Percentiles rank a stretch among this genome's conserved stretches.
phyloP scores from a whole-genome alignment of 2,113 vertebrate species.

The Elephas maximus region DNA sequence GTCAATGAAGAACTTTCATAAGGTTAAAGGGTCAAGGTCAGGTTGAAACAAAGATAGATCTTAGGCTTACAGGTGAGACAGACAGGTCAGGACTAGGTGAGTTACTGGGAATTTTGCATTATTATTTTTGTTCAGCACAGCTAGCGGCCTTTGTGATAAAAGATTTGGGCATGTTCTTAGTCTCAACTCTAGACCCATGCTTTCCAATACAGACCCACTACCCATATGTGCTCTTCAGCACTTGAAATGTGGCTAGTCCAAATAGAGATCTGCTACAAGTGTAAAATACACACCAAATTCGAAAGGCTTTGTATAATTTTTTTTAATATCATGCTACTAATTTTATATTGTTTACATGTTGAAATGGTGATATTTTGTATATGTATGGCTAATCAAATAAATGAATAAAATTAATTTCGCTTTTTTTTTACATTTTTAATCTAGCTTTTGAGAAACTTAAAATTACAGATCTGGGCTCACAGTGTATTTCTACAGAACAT shows the following conservation, averaged over 20 bases:
- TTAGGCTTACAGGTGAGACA: background rate
- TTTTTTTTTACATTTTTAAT: background rate
- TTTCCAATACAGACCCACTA: background rate
- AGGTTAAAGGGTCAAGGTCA: background rate
- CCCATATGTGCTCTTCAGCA: background rate
- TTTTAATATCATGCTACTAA: background rate
- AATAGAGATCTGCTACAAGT: background rate
- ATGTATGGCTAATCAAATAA: background rate
- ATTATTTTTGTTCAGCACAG: background rate
- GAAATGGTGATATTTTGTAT: background rate
- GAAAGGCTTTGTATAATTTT: background rate
- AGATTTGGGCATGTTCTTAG: background rate
- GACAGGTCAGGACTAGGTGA: background rate
- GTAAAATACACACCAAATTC: background rate
- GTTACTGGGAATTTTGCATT: background rate
- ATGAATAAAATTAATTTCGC: constrained; percentile 1
- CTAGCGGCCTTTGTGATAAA: background rate
- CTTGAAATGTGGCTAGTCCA: background rate
- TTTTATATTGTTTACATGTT: background rate
- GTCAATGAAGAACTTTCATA: background rate
- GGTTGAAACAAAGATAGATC: background rate
- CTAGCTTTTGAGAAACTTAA: background rate
- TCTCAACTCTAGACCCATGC: background rate
- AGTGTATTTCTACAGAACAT: background rate
- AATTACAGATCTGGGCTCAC: background rate